Evolutionary conservation across 2,113 vertebrate genomes (phyloP).

Genomic region (Haplochromis burtoni): DNA sequence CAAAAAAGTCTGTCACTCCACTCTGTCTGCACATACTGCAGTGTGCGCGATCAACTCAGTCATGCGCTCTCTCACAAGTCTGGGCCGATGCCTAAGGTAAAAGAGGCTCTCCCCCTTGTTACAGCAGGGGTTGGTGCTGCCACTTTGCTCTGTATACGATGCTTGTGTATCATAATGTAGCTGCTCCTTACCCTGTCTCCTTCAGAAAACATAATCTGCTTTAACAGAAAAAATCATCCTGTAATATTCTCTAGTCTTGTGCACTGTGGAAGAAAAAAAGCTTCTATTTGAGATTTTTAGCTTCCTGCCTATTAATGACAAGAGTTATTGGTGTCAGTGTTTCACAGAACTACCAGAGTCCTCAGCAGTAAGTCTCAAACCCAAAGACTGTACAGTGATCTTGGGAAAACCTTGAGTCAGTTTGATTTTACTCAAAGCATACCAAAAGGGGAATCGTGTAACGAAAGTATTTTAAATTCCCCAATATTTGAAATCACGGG

Average conservation of each 20-base stretch:
- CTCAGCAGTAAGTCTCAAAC: slow-evolving; percentile 21
- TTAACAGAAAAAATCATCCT: slow-evolving; percentile 7
- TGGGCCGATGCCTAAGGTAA: slow-evolving; percentile 75
- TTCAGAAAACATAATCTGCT: slow-evolving; percentile 11
- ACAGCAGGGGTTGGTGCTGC: slow-evolving; percentile 44
- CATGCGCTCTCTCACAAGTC: slow-evolving; percentile 61
- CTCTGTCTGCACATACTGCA: slow-evolving; percentile 65
- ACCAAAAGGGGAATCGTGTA: neutral
- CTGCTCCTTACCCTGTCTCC: slow-evolving; percentile 31
- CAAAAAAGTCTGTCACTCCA: slow-evolving; percentile 60
- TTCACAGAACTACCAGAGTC: slow-evolving; percentile 61
- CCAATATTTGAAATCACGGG: neutral
- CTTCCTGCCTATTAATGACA: slow-evolving; percentile 10
- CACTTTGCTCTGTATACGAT: slow-evolving; percentile 62
- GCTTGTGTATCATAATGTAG: slow-evolving; percentile 54
- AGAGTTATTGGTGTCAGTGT: slow-evolving; percentile 51
- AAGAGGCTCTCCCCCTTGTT: slow-evolving; percentile 59
- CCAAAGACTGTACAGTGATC: neutral
- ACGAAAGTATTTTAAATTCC: neutral
- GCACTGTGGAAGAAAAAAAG: slow-evolving; percentile 2
- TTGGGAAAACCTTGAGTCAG: neutral
- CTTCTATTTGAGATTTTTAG: neutral
- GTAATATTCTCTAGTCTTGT: slow-evolving; percentile 34
- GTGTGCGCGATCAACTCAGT: slow-evolving; percentile 61
- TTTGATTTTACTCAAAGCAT: neutral